Base-by-base conservation (phyloP, 2,797 vertebrate genomes). In the Gadopsis bispinosus region DNA sequence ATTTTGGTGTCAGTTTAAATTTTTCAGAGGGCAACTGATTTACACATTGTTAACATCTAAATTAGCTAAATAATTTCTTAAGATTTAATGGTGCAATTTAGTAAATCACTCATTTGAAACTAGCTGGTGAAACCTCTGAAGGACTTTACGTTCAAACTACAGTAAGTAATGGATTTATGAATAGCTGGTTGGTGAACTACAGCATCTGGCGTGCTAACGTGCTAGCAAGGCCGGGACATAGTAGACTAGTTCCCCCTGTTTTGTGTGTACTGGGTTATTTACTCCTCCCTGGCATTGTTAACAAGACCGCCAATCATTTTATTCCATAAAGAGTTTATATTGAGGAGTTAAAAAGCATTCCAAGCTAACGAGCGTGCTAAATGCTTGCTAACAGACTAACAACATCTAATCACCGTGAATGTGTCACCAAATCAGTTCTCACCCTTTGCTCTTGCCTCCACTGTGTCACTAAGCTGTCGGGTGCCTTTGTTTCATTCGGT, bases 381-480 rank as follows among this genome's bases (percentile, higher is more conserved):
- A 45, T 37, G 58, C 35, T 63, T 20, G 53, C 19, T 64, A 58
- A 77, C 55, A 31, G 14, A 47, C 35, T 39, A 53, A 61, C 35
- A 67, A 48, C 19, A 47, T 41, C 48, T 51, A 54, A 43, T 58
- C 22, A 51, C 43, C 60, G 47, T 48, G 29, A 53, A 33, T 54
- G 26, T 6, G 1, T 60, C 75, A 43, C 35, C 17, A 58, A 64
- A 68, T 70, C n/a, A 31, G 10, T 13, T 43, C 11, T 31, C 47
- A 26, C 47, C 9, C 9, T 19, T 11, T 20, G 64, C 68, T 56
- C 5, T 50, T 50, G 60, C 6, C 33, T 33, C 31, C 29, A 29
- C 10, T 22, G 20, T 67, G 47, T 77, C 51, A 70, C 50, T 33
- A 45, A 45, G 41, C 29, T 59, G 39, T 64, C 77, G 64, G 31